Evolutionary conservation across 2,113 vertebrate species (phyloP).

Genomic region (Hemiprocne comata): DNA sequence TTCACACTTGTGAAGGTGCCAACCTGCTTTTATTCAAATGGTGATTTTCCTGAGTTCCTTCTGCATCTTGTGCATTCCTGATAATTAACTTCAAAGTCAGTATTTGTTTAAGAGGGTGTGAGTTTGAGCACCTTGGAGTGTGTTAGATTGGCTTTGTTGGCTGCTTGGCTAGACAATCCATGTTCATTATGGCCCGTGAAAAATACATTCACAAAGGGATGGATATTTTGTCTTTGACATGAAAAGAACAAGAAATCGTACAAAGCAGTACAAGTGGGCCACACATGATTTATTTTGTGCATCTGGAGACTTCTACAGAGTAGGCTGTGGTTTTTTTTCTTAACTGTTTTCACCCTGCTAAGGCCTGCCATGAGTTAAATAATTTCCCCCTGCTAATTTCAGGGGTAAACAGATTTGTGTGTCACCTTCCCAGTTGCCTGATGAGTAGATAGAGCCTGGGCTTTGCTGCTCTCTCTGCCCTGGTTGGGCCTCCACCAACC

Average conservation of each 20-base stretch:
- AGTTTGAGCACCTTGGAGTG: not conserved
- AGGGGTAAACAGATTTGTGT: not conserved
- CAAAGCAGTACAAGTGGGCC: not conserved
- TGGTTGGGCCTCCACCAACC: not conserved
- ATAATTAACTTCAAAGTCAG: conserved; percentile 15
- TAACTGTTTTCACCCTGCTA: not conserved
- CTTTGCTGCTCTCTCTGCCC: not conserved
- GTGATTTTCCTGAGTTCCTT: not conserved
- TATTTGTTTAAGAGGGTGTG: not conserved
- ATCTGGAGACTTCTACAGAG: not conserved
- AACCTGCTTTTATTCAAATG: not conserved
- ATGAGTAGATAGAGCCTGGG: too few species aligned
- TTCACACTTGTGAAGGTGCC: not conserved
- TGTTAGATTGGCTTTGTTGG: not conserved
- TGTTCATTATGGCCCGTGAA: not conserved
- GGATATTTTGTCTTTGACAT: not conserved
- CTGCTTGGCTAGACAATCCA: not conserved
- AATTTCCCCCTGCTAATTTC: not conserved
- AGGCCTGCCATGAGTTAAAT: not conserved
- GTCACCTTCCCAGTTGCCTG: not conserved
- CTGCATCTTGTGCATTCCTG: not conserved
- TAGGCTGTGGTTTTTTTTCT: not conserved
- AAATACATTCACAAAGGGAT: not conserved
- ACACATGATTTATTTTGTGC: not conserved
- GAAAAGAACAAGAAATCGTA: not conserved